Conservation (phyloP, 2,888 invertebrate species). For the Hylaea fasciaria region DNA sequence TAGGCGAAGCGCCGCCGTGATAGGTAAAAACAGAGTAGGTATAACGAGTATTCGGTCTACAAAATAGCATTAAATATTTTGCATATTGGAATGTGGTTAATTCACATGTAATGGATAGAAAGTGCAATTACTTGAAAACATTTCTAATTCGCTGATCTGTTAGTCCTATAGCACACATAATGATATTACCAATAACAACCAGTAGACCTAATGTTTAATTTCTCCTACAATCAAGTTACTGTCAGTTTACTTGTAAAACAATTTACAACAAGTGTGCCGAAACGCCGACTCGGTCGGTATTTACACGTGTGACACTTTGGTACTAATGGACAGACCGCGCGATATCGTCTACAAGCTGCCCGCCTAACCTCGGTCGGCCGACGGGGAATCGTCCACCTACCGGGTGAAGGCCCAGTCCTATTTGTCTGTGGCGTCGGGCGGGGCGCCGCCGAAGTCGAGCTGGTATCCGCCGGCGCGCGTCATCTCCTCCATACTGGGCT, state of each 20-base stretch:
- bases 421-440: conserved; percentile 75
- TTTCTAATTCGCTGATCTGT: conserved; percentile 47
- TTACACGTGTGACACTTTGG: conserved; percentile 62
- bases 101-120: conserved; percentile 55
- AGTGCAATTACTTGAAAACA: conserved; percentile 69
- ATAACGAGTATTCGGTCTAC: conserved; percentile 9
- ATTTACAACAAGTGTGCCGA: conserved; percentile 43
- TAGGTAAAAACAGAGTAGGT: conserved; percentile 10
- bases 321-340: conserved; percentile 50
- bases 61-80: conserved; percentile 12
- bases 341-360: conserved; percentile 36
- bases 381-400: conserved; percentile 29
- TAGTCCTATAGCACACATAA: conserved; percentile 61
- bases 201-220: conserved; percentile 54
- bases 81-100: conserved; percentile 52
- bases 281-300: conserved; percentile 38
- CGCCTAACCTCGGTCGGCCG: conserved; percentile 38
- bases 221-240: conserved; percentile 54
- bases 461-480: conserved; percentile 89
- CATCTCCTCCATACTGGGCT: conserved; percentile 96
- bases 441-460: conserved; percentile 86
- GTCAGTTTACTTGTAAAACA: conserved; percentile 45
- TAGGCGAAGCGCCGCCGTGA: conserved; percentile 10
- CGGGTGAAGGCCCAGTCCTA: conserved; percentile 52
- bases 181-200: conserved; percentile 53